Evolutionary conservation across 2,797 vertebrate species (phyloP).

Genomic region (Pseudocheirus occidentalis): DNA sequence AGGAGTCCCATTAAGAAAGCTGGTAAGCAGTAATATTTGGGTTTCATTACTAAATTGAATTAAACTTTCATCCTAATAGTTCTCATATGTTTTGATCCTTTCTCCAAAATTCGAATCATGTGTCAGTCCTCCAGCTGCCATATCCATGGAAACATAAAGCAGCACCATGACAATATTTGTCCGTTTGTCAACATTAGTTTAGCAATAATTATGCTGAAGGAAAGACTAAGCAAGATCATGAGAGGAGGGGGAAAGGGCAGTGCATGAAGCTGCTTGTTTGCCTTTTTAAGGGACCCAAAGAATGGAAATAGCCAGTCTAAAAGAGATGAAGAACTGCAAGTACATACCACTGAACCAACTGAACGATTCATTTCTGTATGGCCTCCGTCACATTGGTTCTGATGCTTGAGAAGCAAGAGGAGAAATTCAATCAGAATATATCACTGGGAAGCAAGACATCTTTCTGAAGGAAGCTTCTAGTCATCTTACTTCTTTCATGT

Average conservation of each 20-base stretch:
- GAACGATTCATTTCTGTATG: constrained; percentile 49
- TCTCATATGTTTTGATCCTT: constrained; percentile 16
- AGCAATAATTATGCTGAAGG: not conserved
- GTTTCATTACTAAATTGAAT: constrained; percentile 16
- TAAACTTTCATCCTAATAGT: constrained; percentile 21
- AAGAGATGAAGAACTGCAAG: not conserved
- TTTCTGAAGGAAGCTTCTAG: constrained; percentile 64
- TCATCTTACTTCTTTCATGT: constrained; percentile 63
- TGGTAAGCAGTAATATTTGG: not conserved
- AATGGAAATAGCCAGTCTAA: not conserved
- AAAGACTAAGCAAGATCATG: constrained; percentile 19
- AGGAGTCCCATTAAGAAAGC: not conserved
- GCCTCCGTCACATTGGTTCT: constrained; percentile 45
- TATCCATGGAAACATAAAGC: constrained; percentile 22
- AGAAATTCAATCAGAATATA: constrained; percentile 57
- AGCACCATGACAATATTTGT: constrained; percentile 5
- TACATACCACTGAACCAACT: not conserved
- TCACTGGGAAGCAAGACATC: constrained; percentile 56
- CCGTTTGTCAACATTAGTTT: not conserved
- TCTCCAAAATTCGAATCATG: constrained; percentile 32
- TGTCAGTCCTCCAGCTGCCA: constrained; percentile 38
- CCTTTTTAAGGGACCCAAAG: constrained; percentile 5
- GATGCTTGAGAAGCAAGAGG: constrained; percentile 3
- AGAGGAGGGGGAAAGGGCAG: not conserved
- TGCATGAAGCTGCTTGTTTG: constrained; percentile 30